Evolutionary conservation across 2,113 vertebrate species (phyloP), one percentile per base, ranked within the genome.

Genomic region (Dasyprocta punctata): DNA sequence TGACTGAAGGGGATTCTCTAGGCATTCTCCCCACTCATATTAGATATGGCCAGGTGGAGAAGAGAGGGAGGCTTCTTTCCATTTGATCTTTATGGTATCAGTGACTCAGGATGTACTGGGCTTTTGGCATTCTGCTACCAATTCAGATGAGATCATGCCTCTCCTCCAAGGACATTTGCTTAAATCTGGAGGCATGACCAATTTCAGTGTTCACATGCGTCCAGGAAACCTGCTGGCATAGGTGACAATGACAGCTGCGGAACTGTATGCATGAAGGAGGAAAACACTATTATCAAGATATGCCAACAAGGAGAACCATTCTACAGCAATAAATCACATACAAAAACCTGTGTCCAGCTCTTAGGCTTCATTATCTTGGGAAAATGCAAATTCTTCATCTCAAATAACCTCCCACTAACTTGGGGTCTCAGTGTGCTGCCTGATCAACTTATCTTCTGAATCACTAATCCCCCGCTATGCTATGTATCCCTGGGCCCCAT

Each of bases 371-470:
- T 44, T 65, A 30, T 56, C 36, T 60, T 77, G 13, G 19, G 41
- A 86, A 86, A 96, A 90, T 7, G 36, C 24, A 41, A 84, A 84
- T 73, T 65, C 30, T 13, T 83, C 58, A 19, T 30, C 38, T 5
- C 36, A 56, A 7, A 81, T 89, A 41, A n/a, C 33, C 33, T 73
- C 49, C 77, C 41, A 11, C 89, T 97, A 96, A 96, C 98, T 95
- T 96, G 93, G 95, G 96, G 90, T 93, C 44, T 82, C 92, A 96
- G 93, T 77, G 69, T 93, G 75, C 86, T 96, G 97, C 95, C 96
- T 97, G 98, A 98, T 97, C 98, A 96, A 30, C 49, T 97, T 84
- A 30, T 93, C 94, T 95, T 94, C 98, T 97, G 95, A 97, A 92
- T 95, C 52, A 0, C 28, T 90, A 97, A 95, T 97, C 97, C 97